Evolutionary conservation across 2,113 vertebrate species (phyloP).

Genomic region (Oryzias woworae): DNA sequence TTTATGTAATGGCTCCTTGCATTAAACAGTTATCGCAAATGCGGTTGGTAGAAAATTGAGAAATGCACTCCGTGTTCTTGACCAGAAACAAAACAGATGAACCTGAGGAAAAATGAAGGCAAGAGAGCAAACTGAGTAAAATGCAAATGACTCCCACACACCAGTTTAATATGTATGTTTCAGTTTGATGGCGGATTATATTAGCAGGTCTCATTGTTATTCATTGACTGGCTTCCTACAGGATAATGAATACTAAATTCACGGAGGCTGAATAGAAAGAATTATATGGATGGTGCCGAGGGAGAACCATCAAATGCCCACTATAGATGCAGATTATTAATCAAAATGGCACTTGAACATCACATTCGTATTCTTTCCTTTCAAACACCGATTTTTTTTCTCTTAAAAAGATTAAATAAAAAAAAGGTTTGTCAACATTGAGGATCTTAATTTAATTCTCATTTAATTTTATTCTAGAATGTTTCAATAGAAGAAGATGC

Average conservation of each 20-base stretch:
- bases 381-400: background rate
- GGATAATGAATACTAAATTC: constrained; percentile 74
- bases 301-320: constrained; percentile 15
- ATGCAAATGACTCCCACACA: constrained; percentile 77
- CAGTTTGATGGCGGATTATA: constrained; percentile 95
- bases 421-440: too few relatives aligned
- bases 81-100: constrained; percentile 72
- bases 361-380: background rate
- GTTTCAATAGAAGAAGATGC: too few relatives aligned
- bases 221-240: constrained; percentile 91
- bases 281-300: constrained; percentile 24
- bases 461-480: too few relatives aligned
- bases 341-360: constrained; percentile 1
- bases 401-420: too few relatives aligned
- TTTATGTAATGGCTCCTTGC: constrained; percentile 40
- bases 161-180: constrained; percentile 91
- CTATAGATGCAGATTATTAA: constrained; percentile 6
- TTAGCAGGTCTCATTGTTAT: constrained; percentile 96
- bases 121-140: constrained; percentile 76
- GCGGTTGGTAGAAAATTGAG: constrained; percentile 10
- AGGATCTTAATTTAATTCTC: too few relatives aligned
- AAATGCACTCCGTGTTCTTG: constrained; percentile 22
- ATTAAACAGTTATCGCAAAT: constrained; percentile 26
- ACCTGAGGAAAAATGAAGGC: constrained; percentile 65
- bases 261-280: constrained; percentile 73